These are phyloP conservation scores for Lepus oiostolus DNA, from an alignment of 2,797 vertebrate species.

Conservation along the genomic window DNA sequence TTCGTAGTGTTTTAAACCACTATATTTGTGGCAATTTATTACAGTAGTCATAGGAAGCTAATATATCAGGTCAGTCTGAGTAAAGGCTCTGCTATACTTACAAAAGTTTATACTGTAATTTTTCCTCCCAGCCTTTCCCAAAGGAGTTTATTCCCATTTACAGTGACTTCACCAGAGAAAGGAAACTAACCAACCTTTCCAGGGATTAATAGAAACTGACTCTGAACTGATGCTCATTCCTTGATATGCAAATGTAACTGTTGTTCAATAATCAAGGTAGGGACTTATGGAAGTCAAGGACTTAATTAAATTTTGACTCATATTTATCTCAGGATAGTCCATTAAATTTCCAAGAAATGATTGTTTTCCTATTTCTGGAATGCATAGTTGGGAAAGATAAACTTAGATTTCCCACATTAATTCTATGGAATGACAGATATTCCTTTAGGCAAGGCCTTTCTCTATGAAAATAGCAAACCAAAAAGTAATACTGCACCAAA, in stretches of 20 bases:
- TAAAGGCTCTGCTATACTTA: not conserved
- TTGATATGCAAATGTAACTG: not conserved
- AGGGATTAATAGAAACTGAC: not conserved
- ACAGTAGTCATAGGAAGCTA: not conserved
- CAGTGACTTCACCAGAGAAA: not conserved
- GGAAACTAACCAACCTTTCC: not conserved
- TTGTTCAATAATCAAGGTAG: not conserved
- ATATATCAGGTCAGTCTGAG: not conserved
- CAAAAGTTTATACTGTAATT: not conserved
- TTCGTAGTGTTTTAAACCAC: not conserved
- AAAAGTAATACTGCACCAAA: not conserved
- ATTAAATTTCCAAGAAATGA: not conserved
- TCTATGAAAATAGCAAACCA: slow-evolving; percentile 12
- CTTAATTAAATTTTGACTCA: not conserved
- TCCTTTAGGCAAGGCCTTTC: not conserved
- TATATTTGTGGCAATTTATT: not conserved
- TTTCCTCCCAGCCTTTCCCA: not conserved
- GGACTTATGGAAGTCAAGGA: not conserved
- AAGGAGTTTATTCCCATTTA: not conserved
- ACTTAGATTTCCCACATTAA: not conserved
- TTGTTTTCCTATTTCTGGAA: not conserved
- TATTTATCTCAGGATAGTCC: not conserved
- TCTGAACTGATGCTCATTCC: not conserved
- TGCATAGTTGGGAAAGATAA: not conserved
- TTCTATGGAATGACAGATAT: not conserved